Evolutionary conservation across 1,140 invertebrate species (phyloP).

Genomic region (Bombus huntii): DNA sequence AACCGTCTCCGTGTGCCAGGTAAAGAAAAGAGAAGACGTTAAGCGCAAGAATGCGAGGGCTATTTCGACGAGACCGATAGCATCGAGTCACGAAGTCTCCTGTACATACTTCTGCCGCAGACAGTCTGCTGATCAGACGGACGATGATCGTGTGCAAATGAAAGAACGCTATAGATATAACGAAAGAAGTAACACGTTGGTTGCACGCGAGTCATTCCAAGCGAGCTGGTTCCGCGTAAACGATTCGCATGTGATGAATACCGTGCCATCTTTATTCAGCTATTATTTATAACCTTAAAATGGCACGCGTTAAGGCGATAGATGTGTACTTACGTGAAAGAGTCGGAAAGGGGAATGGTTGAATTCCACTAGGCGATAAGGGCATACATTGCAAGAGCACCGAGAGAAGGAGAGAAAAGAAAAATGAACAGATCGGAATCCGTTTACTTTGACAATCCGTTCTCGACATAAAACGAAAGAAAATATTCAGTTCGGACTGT

Average conservation of each 20-base stretch:
- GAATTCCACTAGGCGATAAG: conserved; percentile 27
- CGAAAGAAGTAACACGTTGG: neutral
- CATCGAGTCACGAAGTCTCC: conserved; percentile 5
- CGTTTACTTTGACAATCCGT: conserved; percentile 60
- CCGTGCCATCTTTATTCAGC: conserved; percentile 27
- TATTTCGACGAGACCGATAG: neutral
- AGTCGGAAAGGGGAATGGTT: neutral
- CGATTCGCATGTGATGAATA: conserved; percentile 26
- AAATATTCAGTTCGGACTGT: conserved; percentile 27
- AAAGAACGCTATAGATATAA: conserved; percentile 1
- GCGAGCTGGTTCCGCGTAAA: neutral
- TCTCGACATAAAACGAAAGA: conserved; percentile 26
- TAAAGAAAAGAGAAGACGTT: neutral
- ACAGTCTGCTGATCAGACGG: conserved; percentile 11
- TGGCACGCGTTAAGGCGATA: neutral
- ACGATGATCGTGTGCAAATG: conserved; percentile 8
- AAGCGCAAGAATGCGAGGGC: neutral
- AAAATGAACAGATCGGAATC: conserved; percentile 17
- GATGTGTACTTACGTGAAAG: neutral
- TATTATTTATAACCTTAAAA: conserved; percentile 26
- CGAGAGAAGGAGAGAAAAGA: neutral
- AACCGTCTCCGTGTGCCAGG: too few species aligned
- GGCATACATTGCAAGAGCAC: neutral
- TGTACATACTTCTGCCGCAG: conserved; percentile 16
- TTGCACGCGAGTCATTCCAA: conserved; percentile 11